These are phyloP conservation scores for Huso huso DNA, from an alignment of 2,797 vertebrate genomes.

Conservation along the genomic window DNA sequence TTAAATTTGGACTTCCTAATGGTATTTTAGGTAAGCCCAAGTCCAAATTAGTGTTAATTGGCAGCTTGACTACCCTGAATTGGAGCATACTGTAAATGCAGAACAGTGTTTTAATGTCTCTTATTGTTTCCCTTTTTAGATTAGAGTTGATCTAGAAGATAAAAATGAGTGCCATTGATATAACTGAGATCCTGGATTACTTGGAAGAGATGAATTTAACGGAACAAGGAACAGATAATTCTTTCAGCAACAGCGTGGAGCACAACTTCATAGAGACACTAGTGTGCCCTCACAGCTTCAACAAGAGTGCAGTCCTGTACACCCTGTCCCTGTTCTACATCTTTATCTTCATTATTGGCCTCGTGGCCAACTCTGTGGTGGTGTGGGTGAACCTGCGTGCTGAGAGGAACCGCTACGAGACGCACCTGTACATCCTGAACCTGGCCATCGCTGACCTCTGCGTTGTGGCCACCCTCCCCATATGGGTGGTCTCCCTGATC, in stretches of 20 bases:
- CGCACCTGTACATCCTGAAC: constrained; percentile 87
- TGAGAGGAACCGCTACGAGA: constrained; percentile 77
- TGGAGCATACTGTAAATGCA: too few relatives aligned
- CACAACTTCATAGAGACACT: constrained; percentile 59
- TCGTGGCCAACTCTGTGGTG: constrained; percentile 81
- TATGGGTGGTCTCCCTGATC: constrained; percentile 84
- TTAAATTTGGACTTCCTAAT: too few relatives aligned
- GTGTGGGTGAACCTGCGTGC: constrained; percentile 88
- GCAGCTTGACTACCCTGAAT: too few relatives aligned
- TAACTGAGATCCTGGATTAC: constrained; percentile 61
- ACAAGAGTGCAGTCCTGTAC: constrained; percentile 69
- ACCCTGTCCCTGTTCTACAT: constrained; percentile 79
- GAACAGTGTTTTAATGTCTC: too few relatives aligned
- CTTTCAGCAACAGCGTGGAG: constrained; percentile 59
- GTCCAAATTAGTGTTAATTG: too few relatives aligned
- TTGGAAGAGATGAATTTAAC: constrained; percentile 65
- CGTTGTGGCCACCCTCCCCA: constrained; percentile 79
- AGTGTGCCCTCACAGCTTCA: constrained; percentile 62
- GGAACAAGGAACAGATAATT: constrained; percentile 22
- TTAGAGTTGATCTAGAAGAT: background rate
- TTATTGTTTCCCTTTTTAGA: constrained; percentile 23
- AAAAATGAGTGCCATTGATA: constrained; percentile 64
- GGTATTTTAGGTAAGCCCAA: too few relatives aligned
- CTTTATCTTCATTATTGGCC: constrained; percentile 83
- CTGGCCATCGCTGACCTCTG: constrained; percentile 85